A percentile compares a stretch with the other conserved stretches of the same genome.
These are phyloP conservation scores for Dichetophora obliterata DNA, from an alignment of 2,888 invertebrate species.

Conservation along the genomic window DNA sequence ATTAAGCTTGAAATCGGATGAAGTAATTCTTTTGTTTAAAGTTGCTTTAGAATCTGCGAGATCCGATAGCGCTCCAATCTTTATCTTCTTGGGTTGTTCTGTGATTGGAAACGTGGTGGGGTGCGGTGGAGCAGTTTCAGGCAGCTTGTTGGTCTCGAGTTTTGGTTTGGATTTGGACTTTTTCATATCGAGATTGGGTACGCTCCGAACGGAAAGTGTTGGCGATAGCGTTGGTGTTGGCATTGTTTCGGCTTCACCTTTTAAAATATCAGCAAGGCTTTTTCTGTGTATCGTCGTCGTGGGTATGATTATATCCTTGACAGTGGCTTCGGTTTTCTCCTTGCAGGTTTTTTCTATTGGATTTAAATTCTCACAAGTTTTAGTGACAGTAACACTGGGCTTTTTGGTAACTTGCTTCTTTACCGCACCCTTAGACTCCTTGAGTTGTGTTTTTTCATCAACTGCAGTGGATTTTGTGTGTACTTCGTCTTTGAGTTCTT, in stretches of 20 bases:
- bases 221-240: no score
- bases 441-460: not conserved
- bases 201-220: not conserved
- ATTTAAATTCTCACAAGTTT: not conserved
- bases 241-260: not conserved
- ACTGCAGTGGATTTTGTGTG: not conserved
- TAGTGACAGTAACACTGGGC: not conserved
- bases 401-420: conserved; percentile 24
- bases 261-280: not conserved
- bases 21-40: not conserved
- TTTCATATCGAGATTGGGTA: not conserved
- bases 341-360: conserved; percentile 5
- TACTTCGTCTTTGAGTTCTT: not conserved
- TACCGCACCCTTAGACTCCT: conserved; percentile 9
- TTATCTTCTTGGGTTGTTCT: conserved; percentile 22
- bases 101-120: not conserved
- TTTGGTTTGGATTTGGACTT: conserved; percentile 20
- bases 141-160: not conserved
- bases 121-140: not conserved
- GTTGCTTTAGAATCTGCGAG: not conserved
- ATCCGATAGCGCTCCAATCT: conserved; percentile 15
- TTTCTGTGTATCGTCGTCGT: not conserved
- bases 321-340: conserved; percentile 1
- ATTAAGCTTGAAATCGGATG: not conserved
- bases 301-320: not conserved